Evolutionary conservation across 2,888 invertebrate genomes (phyloP).

Genomic region (Melolontha melolontha): DNA sequence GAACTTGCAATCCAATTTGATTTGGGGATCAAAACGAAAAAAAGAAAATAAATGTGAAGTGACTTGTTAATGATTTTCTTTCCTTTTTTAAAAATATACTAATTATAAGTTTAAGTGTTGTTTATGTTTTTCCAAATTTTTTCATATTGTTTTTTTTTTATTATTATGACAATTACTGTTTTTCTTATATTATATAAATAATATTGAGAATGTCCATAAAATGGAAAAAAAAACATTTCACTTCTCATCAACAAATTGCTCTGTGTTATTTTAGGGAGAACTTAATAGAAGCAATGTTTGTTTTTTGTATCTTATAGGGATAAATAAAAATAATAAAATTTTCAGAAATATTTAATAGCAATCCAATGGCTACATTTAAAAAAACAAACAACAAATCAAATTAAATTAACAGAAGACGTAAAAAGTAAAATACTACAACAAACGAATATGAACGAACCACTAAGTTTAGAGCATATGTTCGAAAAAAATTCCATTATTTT

Average conservation of each 20-base stretch:
- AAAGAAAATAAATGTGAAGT: conserved; percentile 52
- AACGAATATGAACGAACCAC: no score
- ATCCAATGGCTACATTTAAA: no score
- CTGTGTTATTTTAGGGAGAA: conserved; percentile 70
- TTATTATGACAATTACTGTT: conserved; percentile 42
- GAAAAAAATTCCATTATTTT: no score
- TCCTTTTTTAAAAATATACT: conserved; percentile 40
- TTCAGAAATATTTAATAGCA: no score
- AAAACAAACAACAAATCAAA: no score
- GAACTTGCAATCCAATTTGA: conserved; percentile 20
- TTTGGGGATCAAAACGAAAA: conserved; percentile 31
- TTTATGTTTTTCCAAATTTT: conserved; percentile 47
- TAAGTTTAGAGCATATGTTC: no score
- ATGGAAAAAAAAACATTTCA: conserved; percentile 60
- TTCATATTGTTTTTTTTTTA: conserved; percentile 44
- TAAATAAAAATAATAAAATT: conserved; percentile 69
- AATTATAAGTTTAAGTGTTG: conserved; percentile 46
- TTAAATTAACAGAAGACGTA: no score
- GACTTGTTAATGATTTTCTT: conserved; percentile 52
- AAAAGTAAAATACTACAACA: no score
- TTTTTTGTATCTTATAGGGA: conserved; percentile 75
- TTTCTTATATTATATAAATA: conserved; percentile 17
- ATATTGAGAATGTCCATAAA: conserved; percentile 45
- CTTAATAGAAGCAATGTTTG: conserved; percentile 69
- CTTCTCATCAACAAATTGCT: conserved; percentile 65